Conservation (phyloP, 2,888 invertebrate genomes). For the Plagodis dolabraria region DNA sequence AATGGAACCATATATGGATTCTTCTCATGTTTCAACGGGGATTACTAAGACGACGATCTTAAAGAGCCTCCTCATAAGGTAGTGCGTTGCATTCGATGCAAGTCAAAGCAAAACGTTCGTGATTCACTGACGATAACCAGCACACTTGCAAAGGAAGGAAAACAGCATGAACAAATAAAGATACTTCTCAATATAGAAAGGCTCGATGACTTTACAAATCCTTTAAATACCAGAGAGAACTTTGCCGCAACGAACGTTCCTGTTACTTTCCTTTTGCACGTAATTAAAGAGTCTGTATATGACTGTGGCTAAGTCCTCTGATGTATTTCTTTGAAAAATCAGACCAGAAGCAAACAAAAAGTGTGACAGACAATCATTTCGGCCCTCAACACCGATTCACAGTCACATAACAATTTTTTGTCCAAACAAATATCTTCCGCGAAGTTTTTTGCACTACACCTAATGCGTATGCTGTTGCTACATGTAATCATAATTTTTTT, state of each 20-base stretch:
- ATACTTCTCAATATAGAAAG: slow-evolving; percentile 10
- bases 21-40: background rate
- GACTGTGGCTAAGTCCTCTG: background rate
- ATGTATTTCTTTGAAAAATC: background rate
- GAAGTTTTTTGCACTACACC: slow-evolving; percentile 30
- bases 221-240: background rate
- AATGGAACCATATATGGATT: slow-evolving; percentile 1
- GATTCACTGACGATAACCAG: slow-evolving; percentile 21
- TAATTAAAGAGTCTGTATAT: background rate
- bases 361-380: slow-evolving; percentile 24
- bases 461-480: slow-evolving; percentile 19
- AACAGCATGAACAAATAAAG: slow-evolving; percentile 15
- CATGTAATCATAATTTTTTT: slow-evolving; percentile 18
- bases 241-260: background rate
- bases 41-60: background rate
- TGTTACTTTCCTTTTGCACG: no score
- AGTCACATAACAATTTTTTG: slow-evolving; percentile 47
- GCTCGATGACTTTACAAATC: slow-evolving; percentile 5
- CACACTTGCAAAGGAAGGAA: slow-evolving; percentile 19
- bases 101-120: slow-evolving; percentile 13
- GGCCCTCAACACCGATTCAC: slow-evolving; percentile 40
- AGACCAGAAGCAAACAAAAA: slow-evolving; percentile 24
- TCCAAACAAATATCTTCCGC: slow-evolving; percentile 33
- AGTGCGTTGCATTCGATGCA: slow-evolving; percentile 6
- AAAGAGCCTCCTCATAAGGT: slow-evolving; percentile 11